These are phyloP conservation scores for Andrena chrysosceles DNA, from an alignment of 2,888 invertebrate genomes.

Conservation along the genomic window DNA sequence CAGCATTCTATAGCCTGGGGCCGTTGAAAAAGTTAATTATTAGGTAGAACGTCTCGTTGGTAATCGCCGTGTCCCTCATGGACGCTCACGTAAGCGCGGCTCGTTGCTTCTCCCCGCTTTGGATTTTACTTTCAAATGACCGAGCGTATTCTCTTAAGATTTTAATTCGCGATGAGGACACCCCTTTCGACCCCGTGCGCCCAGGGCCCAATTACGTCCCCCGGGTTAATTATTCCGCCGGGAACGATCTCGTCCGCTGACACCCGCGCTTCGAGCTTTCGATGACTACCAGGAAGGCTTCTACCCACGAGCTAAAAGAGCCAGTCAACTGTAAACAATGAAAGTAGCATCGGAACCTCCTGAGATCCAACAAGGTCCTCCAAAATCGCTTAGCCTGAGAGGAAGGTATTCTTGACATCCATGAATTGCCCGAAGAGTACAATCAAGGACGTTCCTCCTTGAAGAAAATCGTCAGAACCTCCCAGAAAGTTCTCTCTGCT, in stretches of 20 bases:
- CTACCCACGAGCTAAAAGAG: neutral
- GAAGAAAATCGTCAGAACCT: neutral
- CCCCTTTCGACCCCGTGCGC: conserved; percentile 4
- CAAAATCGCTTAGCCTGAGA: neutral
- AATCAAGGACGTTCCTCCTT: conserved; percentile 7
- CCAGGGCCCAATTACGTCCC: conserved; percentile 61
- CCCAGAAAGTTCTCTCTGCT: neutral
- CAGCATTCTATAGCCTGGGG: neutral
- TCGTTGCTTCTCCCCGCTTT: conserved; percentile 14
- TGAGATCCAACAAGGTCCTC: neutral
- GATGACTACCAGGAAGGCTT: too few relatives aligned
- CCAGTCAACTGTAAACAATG: neutral
- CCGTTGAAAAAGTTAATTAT: conserved; percentile 51
- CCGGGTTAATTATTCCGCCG: conserved; percentile 71
- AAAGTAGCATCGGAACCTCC: neutral
- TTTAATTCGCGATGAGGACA: conserved; percentile 73
- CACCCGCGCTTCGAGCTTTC: conserved; percentile 5
- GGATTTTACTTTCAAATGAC: conserved; percentile 73
- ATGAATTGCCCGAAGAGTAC: conserved; percentile 4
- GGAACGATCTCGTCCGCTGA: conserved; percentile 65
- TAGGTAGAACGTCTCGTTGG: conserved; percentile 17
- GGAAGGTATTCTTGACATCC: too few relatives aligned
- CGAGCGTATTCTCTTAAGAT: conserved; percentile 69
- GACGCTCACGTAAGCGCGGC: conserved; percentile 19
- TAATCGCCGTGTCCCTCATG: conserved; percentile 32